phyloP scores from a whole-genome alignment of 2,797 vertebrate species.

The Pogonophryne albipinna region DNA sequence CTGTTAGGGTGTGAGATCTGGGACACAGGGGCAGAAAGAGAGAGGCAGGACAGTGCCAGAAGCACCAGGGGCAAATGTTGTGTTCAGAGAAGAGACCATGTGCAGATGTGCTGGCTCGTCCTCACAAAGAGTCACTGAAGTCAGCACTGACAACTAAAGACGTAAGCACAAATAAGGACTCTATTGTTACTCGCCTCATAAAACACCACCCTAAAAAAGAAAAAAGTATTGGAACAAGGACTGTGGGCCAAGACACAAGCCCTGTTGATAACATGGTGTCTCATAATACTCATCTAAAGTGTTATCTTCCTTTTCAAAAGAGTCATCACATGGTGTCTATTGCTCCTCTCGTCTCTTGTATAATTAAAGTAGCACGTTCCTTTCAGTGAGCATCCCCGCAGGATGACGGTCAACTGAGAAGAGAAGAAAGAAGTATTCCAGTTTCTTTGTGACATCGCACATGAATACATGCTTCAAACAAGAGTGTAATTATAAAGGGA shows the following conservation, averaged over 20 bases:
- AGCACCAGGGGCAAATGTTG: constrained; percentile 77
- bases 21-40: constrained; percentile 52
- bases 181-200: constrained; percentile 68
- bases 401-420: constrained; percentile 56
- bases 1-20: constrained; percentile 61
- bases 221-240: constrained; percentile 39
- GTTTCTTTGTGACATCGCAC: constrained; percentile 36
- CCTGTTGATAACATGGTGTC: constrained; percentile 46
- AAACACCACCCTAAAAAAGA: constrained; percentile 29
- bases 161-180: constrained; percentile 69
- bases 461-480: constrained; percentile 45
- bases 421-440: constrained; percentile 39
- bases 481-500: constrained; percentile 64
- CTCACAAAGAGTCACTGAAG: constrained; percentile 78
- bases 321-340: constrained; percentile 70
- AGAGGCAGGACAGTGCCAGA: constrained; percentile 66
- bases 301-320: constrained; percentile 64
- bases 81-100: constrained; percentile 63
- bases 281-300: constrained; percentile 64
- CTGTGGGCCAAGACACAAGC: constrained; percentile 29
- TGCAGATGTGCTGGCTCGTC: constrained; percentile 80
- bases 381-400: constrained; percentile 48
- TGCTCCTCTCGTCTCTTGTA: constrained; percentile 56
- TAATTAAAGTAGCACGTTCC: constrained; percentile 66
- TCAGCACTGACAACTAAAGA: constrained; percentile 70